phyloP scores from a whole-genome alignment of 2,113 vertebrate genomes.

The Danionella cerebrum region DNA sequence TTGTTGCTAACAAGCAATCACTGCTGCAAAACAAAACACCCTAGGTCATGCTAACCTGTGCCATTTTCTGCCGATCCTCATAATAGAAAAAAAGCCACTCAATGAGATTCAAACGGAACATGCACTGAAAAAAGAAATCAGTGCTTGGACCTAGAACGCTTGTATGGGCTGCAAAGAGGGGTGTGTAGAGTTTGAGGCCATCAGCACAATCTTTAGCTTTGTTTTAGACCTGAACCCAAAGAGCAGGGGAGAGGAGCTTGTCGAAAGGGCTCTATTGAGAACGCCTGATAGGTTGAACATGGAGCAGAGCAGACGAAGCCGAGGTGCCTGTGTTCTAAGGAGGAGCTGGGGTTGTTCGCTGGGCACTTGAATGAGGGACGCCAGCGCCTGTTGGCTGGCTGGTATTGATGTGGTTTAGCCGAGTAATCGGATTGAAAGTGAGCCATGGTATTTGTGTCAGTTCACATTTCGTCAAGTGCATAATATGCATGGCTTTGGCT shows the following conservation, averaged over 20 bases:
- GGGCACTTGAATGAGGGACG: slow-evolving; percentile 84
- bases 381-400: slow-evolving; percentile 77
- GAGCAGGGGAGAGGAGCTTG: slow-evolving; percentile 70
- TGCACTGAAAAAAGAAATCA: slow-evolving; percentile 16
- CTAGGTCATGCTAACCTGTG: slow-evolving; percentile 53
- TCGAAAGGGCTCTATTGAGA: slow-evolving; percentile 81
- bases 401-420: slow-evolving; percentile 91
- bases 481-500: slow-evolving; percentile 87
- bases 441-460: slow-evolving; percentile 97
- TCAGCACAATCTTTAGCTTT: slow-evolving; percentile 64
- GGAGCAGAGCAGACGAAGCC: slow-evolving; percentile 70
- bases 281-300: slow-evolving; percentile 79
- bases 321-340: slow-evolving; percentile 82
- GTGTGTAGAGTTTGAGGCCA: slow-evolving; percentile 58
- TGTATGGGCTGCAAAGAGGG: slow-evolving; percentile 19
- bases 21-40: slow-evolving; percentile 58
- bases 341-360: slow-evolving; percentile 77
- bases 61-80: slow-evolving; percentile 44
- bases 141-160: slow-evolving; percentile 28
- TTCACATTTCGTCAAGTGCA: slow-evolving; percentile 95
- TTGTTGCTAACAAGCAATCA: slow-evolving; percentile 57
- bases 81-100: slow-evolving; percentile 40
- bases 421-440: slow-evolving; percentile 96
- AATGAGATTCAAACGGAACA: slow-evolving; percentile 31
- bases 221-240: slow-evolving; percentile 56